Evolutionary conservation across 2,113 vertebrate species (phyloP), one percentile per base, ranked within the genome.

Genomic region (Copsychus sechellarum): DNA sequence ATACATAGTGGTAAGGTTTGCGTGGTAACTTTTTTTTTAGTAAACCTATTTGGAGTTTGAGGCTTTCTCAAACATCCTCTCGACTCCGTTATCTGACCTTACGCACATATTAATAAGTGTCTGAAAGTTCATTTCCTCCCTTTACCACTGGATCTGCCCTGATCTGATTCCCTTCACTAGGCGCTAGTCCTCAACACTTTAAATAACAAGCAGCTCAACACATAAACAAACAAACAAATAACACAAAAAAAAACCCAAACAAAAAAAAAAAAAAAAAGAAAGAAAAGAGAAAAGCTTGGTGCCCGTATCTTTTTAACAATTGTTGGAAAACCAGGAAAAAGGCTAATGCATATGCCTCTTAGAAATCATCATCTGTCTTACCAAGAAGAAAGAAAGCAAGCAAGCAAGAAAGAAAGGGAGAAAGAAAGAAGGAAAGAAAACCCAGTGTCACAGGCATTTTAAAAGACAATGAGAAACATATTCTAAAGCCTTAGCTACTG

Each of bases 1-100:
- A 97, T 98, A 98, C 98, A 98, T 95, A 96, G 97, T 96, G 97
- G 98, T 98, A 98, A 98, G 98, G 98, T 98, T 98, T 98, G 95
- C 61, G 93, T 98, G 98, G 97, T 98, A 98, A 98, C 96, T 98
- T 98, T 97, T 97, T 96, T 95, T 96, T 93, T 70, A 96, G 96
- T 97, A 98, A 98, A 97, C 97, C 95, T 94, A 79, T 95, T 85
- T 86, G 96, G 95, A 98, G 96, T 97, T 96, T 90, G 96, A 97
- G 96, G 92, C 91, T 96, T 96, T 88, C 80, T 91, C 93, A 96
- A 91, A 96, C 69, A 87, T 92, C 95, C 95, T 92, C 94, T 95
- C 48, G 90, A 97, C 92, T 96, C 95, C 40, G 64, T 97, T 92
- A 95, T 97, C 97, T 98, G 96, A 98, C 98, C 97, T 97, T 98